Base-by-base conservation (phyloP, 2,113 vertebrate genomes). In the Oceanodroma tethys region DNA sequence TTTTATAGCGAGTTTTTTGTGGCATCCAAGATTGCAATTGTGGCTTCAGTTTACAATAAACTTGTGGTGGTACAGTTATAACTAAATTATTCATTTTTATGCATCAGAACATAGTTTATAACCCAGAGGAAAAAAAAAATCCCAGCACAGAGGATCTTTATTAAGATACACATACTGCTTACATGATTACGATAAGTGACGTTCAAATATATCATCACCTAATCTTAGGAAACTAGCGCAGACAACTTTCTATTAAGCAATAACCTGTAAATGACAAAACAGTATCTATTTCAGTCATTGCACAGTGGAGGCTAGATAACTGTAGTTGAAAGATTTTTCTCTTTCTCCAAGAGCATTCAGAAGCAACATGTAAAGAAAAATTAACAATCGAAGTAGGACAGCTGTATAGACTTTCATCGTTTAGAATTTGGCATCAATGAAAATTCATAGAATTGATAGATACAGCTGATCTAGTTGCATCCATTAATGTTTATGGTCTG, bases 31-130 rank as follows among this genome's bases (percentile, higher is more conserved):
- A 93, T 93, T 94, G 52, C 87, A 95, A 47, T 95, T 96, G 88
- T 80, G 94, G 92, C 88, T 95, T 91, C 43, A 90, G 59, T 96
- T 96, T 96, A 95, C 52, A 90, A 88, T 85, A 88, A 97, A 97
- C 65, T 81, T 45, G 63, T 92, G 86, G 88, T 63, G 42, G 68
- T 81, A 94, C 55, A 66, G 53, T 94, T 94, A 81, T 70, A 90
- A 82, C 81, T 90, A 90, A 95, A 93, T 96, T 94, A 95, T 87
- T 97, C 47, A 88, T 93, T 86, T 93, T 87, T 81, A 76, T 92
- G 10, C 26, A 84, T 85, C 34, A 66, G 92, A 92, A 70, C 86
- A 90, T 32, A 67, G 30, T 82, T 93, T 78, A 45, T 55, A 94
- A 96, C 45, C 52, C 68, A 75, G 80, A 76, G 59, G 58, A 11